Evolutionary conservation across 1,140 invertebrate genomes (phyloP), one percentile per base, ranked within the genome.

Genomic region (Protaetia brevitarsis): DNA sequence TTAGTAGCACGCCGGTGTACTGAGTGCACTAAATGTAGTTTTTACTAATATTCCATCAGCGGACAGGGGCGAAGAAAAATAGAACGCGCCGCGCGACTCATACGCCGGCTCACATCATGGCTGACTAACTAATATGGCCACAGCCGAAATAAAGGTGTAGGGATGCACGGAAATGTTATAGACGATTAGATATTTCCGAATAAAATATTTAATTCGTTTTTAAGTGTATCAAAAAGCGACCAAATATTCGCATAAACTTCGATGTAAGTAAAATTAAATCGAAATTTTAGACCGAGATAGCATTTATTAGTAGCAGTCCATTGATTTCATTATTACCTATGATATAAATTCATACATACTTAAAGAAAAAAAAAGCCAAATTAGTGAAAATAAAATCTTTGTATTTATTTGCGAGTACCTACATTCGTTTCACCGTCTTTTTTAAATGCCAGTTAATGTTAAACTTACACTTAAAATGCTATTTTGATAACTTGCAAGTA

Each of bases 71-170:
- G 56, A 58, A 58, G 16, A 58, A 58, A 58, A 16, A 2, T 4
- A n/a, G 60, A 29, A 37, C 28, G 30, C 29, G 28, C 23, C 36
- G 29, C 60, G 60, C 30, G 60, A 30, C 13, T 36, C 11, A 37
- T 10, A 19, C n/a, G 26, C 60, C 28, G 26, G 28, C 29, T 19
- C 29, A 26, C 60, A 36, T 62, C 7, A 58, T 58, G 56, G 56
- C 56, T 30, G 56, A 58, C 56, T 58, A 58, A 58, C 56, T 28
- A 58, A 58, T 27, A 58, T 58, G 56, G 56, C 56, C 41, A 45
- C 41, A 45, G 3, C 13, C 41, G 41, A 45, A 45, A 45, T 45
- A 16, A 3, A 0, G 2, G 41, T 13, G 16, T 21, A 21, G 23
- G 8, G 8, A 19, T 19, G 1, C n/a, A 45, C 29, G 30, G 57